Conservation (phyloP, 2,797 vertebrate genomes). For the Pampus argenteus region DNA sequence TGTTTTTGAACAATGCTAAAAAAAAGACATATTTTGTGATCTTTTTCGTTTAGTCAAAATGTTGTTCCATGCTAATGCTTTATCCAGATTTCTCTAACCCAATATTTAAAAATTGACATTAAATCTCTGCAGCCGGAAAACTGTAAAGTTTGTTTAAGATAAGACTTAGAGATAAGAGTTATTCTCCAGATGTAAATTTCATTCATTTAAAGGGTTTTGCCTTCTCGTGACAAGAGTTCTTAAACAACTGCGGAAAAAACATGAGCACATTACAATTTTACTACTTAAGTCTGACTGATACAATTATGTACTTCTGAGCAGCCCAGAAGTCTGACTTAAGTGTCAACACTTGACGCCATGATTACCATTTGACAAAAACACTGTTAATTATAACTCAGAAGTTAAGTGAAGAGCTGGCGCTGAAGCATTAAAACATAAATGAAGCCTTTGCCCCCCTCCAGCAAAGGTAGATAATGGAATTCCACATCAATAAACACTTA, state of each 20-base stretch:
- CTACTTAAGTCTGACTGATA: slow-evolving; percentile 56
- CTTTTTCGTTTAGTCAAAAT: background rate
- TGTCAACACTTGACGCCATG: slow-evolving; percentile 67
- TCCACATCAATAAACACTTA: slow-evolving; percentile 67
- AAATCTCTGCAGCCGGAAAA: background rate
- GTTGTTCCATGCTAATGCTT: background rate
- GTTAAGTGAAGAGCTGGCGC: slow-evolving; percentile 61
- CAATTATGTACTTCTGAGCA: slow-evolving; percentile 56
- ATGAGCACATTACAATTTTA: slow-evolving; percentile 37
- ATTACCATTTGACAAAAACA: slow-evolving; percentile 75
- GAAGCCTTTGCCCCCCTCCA: slow-evolving; percentile 55
- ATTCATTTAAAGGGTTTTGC: slow-evolving; percentile 5
- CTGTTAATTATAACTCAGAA: slow-evolving; percentile 68
- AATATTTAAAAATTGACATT: background rate
- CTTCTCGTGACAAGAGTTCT: slow-evolving; percentile 27
- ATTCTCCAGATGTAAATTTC: background rate
- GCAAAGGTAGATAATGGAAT: slow-evolving; percentile 64
- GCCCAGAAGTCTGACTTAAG: slow-evolving; percentile 53
- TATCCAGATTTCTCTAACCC: background rate
- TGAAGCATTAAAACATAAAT: slow-evolving; percentile 65
- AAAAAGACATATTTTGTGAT: slow-evolving; percentile 13
- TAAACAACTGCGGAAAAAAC: slow-evolving; percentile 17
- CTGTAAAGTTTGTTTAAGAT: background rate
- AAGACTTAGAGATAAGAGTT: background rate
- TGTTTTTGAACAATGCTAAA: slow-evolving; percentile 70